A percentile compares a stretch with the other conserved stretches of the same genome.
Conservation (phyloP, 2,113 vertebrate genomes). For the Labrus mixtus region DNA sequence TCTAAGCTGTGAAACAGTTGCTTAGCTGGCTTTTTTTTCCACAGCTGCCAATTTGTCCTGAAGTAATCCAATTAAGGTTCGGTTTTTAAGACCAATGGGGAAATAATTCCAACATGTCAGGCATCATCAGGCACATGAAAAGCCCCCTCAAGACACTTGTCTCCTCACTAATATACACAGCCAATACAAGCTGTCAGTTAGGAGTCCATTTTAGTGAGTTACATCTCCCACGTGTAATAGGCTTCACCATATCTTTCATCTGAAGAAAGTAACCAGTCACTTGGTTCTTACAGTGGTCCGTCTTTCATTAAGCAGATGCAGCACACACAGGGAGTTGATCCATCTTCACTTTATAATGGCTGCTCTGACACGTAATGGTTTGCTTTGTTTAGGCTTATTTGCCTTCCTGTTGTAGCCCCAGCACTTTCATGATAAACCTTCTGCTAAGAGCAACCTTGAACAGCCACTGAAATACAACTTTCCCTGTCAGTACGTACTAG, state of each 20-base stretch:
- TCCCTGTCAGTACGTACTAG: neutral
- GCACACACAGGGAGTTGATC: neutral
- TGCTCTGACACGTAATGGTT: neutral
- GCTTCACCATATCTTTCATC: slow-evolving; percentile 17
- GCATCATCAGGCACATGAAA: slow-evolving; percentile 59
- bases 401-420: neutral
- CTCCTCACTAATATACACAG: slow-evolving; percentile 59
- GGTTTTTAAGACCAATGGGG: slow-evolving; percentile 58
- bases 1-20: slow-evolving; percentile 29
- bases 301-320: slow-evolving; percentile 21
- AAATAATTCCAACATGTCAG: slow-evolving; percentile 64
- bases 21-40: slow-evolving; percentile 42
- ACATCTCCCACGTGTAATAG: slow-evolving; percentile 47
- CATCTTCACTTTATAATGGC: neutral
- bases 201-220: slow-evolving; percentile 57
- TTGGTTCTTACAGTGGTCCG: neutral
- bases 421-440: neutral
- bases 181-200: slow-evolving; percentile 70
- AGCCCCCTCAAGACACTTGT: slow-evolving; percentile 59
- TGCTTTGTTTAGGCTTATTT: neutral
- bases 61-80: slow-evolving; percentile 68
- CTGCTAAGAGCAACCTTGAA: neutral
- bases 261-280: slow-evolving; percentile 22
- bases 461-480: neutral
- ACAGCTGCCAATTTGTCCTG: slow-evolving; percentile 60